These are phyloP conservation scores for Eupithecia exiguata DNA, from an alignment of 2,888 invertebrate species.

Conservation along the genomic window DNA sequence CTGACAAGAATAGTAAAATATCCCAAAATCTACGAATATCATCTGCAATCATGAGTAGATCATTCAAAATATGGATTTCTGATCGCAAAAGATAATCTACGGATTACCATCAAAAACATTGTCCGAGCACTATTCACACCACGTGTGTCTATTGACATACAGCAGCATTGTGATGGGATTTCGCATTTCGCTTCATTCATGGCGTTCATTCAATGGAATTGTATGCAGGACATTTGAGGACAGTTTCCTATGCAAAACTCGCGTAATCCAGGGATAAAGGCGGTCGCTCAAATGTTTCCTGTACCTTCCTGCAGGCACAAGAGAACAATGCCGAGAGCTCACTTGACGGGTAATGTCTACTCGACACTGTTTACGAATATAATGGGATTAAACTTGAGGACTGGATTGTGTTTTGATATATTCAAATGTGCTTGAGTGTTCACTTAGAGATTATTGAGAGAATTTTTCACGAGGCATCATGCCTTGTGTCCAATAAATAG, in stretches of 20 bases:
- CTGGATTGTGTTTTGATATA: constrained; percentile 67
- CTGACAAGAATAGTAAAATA: constrained; percentile 9
- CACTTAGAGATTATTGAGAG: constrained; percentile 45
- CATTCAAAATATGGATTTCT: constrained; percentile 40
- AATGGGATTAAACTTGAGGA: constrained; percentile 75
- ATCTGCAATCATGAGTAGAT: constrained; percentile 18
- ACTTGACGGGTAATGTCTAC: constrained; percentile 73
- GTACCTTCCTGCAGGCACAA: constrained; percentile 52
- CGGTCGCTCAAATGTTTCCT: constrained; percentile 75
- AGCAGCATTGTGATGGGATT: constrained; percentile 65
- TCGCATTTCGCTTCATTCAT: constrained; percentile 67
- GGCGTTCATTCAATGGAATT: constrained; percentile 58
- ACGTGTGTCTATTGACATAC: constrained; percentile 71
- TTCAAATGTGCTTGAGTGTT: constrained; percentile 54
- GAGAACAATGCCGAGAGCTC: constrained; percentile 70
- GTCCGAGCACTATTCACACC: constrained; percentile 71
- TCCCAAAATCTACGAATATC: constrained; percentile 22
- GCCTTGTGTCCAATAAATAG: too few relatives aligned
- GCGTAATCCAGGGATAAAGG: constrained; percentile 81
- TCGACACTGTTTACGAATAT: constrained; percentile 72
- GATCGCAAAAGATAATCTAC: constrained; percentile 61
- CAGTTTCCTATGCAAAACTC: constrained; percentile 82
- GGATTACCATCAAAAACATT: constrained; percentile 65
- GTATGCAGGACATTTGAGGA: constrained; percentile 73
- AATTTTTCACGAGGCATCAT: constrained; percentile 16